These are phyloP conservation scores for Bothrops alternatus DNA, from an alignment of 2,797 vertebrate genomes.

Conservation along the genomic window DNA sequence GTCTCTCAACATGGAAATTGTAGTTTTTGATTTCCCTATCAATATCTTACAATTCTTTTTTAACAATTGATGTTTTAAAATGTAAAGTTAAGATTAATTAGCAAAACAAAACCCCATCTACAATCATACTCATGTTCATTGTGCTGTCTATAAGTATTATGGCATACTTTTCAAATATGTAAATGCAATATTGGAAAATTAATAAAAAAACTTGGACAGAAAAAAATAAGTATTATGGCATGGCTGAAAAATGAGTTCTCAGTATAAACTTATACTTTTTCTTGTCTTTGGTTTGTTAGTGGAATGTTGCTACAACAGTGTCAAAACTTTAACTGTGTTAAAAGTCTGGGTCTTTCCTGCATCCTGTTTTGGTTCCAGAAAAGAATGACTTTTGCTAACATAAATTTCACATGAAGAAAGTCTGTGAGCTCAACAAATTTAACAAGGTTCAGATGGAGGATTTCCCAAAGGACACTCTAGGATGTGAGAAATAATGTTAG, in stretches of 20 bases:
- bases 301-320: not conserved
- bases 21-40: slow-evolving; percentile 16
- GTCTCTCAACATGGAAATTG: not conserved
- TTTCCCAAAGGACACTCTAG: accelerated
- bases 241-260: not conserved
- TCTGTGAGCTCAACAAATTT: not conserved
- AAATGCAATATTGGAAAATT: too few relatives aligned
- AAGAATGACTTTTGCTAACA: not conserved
- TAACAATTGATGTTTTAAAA: not conserved
- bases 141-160: not conserved
- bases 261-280: not conserved
- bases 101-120: not conserved
- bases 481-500: not conserved
- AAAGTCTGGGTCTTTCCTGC: not conserved
- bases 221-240: not conserved
- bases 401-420: not conserved
- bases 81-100: not conserved
- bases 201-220: too few relatives aligned
- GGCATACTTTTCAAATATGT: too few relatives aligned
- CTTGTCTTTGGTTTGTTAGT: slow-evolving; percentile 1
- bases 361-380: not conserved
- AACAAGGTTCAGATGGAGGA: not conserved
- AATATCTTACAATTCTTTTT: slow-evolving; percentile 36
- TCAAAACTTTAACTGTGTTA: not conserved
- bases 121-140: not conserved